Conservation (phyloP, 1,140 invertebrate species). For the Acromyrmex echinatior region DNA sequence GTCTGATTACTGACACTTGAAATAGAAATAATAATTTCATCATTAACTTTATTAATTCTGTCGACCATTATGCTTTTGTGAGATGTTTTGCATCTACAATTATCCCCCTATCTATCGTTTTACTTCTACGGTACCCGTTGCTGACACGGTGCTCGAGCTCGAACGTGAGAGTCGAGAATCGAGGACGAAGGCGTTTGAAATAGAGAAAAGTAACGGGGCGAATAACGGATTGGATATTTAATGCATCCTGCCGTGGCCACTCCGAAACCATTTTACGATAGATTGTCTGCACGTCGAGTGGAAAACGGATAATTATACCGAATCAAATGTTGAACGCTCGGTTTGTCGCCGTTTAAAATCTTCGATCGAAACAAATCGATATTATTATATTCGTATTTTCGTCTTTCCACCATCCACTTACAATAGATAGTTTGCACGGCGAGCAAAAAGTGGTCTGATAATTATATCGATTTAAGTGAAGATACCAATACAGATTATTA, state of each 20-base stretch:
- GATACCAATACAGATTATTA: no score
- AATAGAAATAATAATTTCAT: not conserved
- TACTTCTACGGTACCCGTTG: not conserved
- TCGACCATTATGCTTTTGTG: not conserved
- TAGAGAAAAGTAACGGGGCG: slow-evolving; percentile 78
- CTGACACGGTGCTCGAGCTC: slow-evolving; percentile 15
- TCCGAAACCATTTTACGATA: slow-evolving; percentile 40
- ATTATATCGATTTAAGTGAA: no score
- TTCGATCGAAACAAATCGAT: not conserved
- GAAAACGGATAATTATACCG: not conserved
- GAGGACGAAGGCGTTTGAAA: slow-evolving; percentile 74
- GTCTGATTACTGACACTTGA: not conserved
- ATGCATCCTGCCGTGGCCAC: slow-evolving; percentile 66
- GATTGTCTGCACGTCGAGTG: not conserved
- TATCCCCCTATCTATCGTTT: not conserved
- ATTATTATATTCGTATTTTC: not conserved
- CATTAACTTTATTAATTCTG: slow-evolving; percentile 3
- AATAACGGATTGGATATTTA: slow-evolving; percentile 76
- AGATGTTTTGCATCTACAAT: not conserved
- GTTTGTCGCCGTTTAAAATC: not conserved
- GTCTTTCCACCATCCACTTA: not conserved
- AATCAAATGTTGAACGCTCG: not conserved
- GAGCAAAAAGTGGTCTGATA: no score
- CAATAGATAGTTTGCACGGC: not conserved
- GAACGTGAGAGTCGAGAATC: slow-evolving; percentile 67